Percentiles rank a stretch among this genome's conserved stretches.
Evolutionary conservation across 2,888 invertebrate genomes (phyloP).

Genomic region (Drosophila colorata): DNA sequence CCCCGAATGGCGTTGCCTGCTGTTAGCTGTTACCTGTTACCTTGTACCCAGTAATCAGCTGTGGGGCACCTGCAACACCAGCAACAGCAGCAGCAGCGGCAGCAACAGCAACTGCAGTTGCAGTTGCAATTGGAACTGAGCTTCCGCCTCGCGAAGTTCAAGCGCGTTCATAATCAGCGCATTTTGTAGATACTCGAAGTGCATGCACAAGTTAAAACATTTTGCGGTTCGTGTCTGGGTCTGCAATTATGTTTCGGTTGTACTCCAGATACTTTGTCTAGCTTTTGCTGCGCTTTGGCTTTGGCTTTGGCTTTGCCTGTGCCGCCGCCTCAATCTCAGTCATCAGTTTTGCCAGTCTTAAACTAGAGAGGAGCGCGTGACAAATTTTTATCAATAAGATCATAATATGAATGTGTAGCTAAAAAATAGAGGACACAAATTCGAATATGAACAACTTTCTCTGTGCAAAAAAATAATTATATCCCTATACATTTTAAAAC

Average conservation of each 20-base stretch:
- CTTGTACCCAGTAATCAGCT: constrained; percentile 35
- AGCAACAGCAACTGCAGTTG: constrained; percentile 10
- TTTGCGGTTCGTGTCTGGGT: constrained; percentile 71
- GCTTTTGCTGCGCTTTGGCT: constrained; percentile 46
- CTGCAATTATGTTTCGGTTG: constrained; percentile 77
- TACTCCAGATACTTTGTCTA: constrained; percentile 78
- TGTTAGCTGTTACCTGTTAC: constrained; percentile 12
- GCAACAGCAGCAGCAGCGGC: constrained; percentile 19
- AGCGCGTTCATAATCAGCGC: constrained; percentile 78
- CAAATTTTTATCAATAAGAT: not conserved
- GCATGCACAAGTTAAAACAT: constrained; percentile 64
- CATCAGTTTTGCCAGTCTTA: constrained; percentile 28
- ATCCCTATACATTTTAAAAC: too few relatives aligned
- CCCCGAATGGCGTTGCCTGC: constrained; percentile 32
- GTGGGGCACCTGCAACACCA: constrained; percentile 55
- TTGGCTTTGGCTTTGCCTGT: constrained; percentile 10
- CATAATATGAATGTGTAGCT: not conserved
- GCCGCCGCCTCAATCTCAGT: constrained; percentile 26
- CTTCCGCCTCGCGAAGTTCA: constrained; percentile 59
- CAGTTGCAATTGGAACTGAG: constrained; percentile 24
- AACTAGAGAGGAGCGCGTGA: constrained; percentile 20
- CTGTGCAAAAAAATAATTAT: too few relatives aligned
- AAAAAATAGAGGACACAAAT: not conserved
- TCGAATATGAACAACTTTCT: too few relatives aligned
- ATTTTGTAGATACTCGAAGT: constrained; percentile 71